Evolutionary conservation across 2,113 vertebrate species (phyloP).

Genomic region (Proteles cristata): DNA sequence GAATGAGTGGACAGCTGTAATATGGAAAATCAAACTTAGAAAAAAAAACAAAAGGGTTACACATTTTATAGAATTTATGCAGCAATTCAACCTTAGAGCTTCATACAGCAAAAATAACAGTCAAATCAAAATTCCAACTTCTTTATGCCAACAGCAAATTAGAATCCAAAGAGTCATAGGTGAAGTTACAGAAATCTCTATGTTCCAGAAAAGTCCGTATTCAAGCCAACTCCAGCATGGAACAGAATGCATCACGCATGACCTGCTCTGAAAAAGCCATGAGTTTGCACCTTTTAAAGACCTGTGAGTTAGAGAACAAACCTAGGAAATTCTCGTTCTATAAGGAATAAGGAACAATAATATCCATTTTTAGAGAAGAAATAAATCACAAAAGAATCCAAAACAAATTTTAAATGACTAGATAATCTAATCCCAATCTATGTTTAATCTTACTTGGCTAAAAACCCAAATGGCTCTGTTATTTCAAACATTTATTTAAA

Average conservation of each 20-base stretch:
- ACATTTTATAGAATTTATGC: neutral
- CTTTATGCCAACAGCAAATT: neutral
- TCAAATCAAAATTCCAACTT: slow-evolving; percentile 24
- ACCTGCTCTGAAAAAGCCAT: neutral
- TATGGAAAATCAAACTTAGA: neutral
- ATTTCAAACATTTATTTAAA: slow-evolving; percentile 37
- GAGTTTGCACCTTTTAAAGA: neutral
- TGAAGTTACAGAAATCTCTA: slow-evolving; percentile 5
- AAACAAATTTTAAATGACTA: neutral
- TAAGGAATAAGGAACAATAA: neutral
- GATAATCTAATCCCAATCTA: neutral
- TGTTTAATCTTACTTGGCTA: neutral
- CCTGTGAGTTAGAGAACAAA: neutral
- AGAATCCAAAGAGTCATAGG: slow-evolving; percentile 19
- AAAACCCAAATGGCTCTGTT: neutral
- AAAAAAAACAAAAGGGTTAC: neutral
- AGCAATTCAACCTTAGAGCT: slow-evolving; percentile 27
- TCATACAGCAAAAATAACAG: neutral
- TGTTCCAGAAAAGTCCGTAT: neutral
- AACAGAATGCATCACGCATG: neutral
- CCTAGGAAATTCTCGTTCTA: neutral
- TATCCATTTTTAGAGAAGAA: neutral
- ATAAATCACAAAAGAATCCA: neutral
- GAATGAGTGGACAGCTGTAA: neutral
- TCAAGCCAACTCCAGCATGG: neutral